Percentiles rank a stretch among this genome's conserved stretches.
phyloP scores from a whole-genome alignment of 2,113 vertebrate genomes.

The Silurus glanis region DNA sequence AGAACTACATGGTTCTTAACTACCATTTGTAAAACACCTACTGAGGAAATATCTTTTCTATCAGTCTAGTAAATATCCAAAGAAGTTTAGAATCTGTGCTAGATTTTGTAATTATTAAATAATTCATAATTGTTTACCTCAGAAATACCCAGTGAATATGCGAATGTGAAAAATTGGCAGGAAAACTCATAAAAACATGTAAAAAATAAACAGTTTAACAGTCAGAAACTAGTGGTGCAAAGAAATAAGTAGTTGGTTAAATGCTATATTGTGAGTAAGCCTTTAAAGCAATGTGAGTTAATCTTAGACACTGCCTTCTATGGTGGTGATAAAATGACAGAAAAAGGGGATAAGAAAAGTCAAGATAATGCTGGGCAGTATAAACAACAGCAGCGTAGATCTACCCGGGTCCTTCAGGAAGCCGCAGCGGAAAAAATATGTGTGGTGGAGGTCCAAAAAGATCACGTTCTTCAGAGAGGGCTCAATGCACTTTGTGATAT shows the following conservation, averaged over 20 bases:
- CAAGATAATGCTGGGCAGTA: slow-evolving; percentile 50
- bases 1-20: background rate
- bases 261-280: background rate
- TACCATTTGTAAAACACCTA: background rate
- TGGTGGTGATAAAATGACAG: slow-evolving; percentile 46
- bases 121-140: background rate
- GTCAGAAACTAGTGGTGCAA: background rate
- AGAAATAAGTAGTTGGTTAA: background rate
- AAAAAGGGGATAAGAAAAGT: slow-evolving; percentile 61
- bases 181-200: background rate
- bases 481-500: background rate
- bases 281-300: background rate
- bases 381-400: slow-evolving; percentile 54
- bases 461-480: slow-evolving; percentile 50
- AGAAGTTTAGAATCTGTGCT: background rate
- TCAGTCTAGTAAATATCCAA: background rate
- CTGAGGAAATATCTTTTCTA: background rate
- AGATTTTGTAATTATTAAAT: background rate
- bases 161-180: background rate
- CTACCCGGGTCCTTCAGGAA: slow-evolving; percentile 58
- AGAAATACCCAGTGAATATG: background rate
- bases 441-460: slow-evolving; percentile 64
- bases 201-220: background rate
- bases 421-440: slow-evolving; percentile 62
- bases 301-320: background rate